These are phyloP conservation scores for Serrognathus titanus DNA, from an alignment of 2,888 invertebrate genomes.

Conservation along the genomic window DNA sequence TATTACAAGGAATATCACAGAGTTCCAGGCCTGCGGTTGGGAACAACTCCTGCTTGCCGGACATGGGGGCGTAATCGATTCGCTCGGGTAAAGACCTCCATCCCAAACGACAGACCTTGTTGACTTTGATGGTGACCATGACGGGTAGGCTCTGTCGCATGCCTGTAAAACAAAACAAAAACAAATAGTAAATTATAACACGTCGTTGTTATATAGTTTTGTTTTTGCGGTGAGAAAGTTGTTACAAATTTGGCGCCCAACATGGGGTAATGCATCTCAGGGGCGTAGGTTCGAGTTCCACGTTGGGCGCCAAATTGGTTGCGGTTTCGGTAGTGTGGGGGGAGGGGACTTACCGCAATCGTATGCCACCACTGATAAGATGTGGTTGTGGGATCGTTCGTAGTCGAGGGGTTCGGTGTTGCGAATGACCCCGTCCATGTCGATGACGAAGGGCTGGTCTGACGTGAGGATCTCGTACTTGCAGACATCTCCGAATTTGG, in stretches of 20 bases:
- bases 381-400: constrained; percentile 91
- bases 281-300: too few relatives aligned
- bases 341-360: constrained; percentile 71
- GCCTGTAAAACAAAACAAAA: constrained; percentile 25
- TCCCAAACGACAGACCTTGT: constrained; percentile 52
- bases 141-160: constrained; percentile 92
- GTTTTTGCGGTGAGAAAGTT: too few relatives aligned
- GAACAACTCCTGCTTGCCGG: constrained; percentile 75
- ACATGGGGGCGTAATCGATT: constrained; percentile 82
- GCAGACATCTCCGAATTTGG: constrained; percentile 92
- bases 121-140: constrained; percentile 88
- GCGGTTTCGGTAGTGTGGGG: too few relatives aligned
- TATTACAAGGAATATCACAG: constrained; percentile 58
- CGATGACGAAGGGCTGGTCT: constrained; percentile 87
- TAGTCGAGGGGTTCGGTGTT: constrained; percentile 93
- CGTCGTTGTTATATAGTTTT: too few relatives aligned
- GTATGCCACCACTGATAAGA: constrained; percentile 92
- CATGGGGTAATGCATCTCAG: too few relatives aligned
- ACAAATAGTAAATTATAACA: too few relatives aligned
- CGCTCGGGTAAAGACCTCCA: constrained; percentile 71
- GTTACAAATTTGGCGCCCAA: too few relatives aligned
- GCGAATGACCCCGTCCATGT: constrained; percentile 90
- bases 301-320: too few relatives aligned
- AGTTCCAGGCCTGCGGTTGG: constrained; percentile 70
- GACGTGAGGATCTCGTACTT: constrained; percentile 93